Conservation (phyloP, 1,140 invertebrate genomes). For the Anthonomus grandis region DNA sequence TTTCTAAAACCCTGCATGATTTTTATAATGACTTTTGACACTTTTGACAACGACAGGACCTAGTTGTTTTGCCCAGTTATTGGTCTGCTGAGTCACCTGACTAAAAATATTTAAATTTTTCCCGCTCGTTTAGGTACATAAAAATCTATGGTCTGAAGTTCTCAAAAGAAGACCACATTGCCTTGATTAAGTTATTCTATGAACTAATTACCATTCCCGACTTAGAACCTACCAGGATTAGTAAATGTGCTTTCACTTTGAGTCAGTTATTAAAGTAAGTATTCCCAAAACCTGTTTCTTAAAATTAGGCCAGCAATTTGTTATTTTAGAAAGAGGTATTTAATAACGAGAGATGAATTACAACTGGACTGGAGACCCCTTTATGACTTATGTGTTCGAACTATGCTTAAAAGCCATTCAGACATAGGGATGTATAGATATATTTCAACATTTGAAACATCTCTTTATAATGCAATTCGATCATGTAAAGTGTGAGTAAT, state of each 20-base stretch:
- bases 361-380: slow-evolving; percentile 83
- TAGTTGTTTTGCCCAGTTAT: too few relatives aligned
- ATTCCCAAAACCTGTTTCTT: background rate
- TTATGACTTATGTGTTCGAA: slow-evolving; percentile 61
- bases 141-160: slow-evolving; percentile 82
- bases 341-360: slow-evolving; percentile 77
- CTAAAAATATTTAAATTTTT: slow-evolving; percentile 12
- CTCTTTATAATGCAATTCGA: slow-evolving; percentile 52
- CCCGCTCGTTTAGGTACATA: slow-evolving; percentile 64
- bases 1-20: background rate
- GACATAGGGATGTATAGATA: slow-evolving; percentile 63
- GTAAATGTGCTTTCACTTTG: slow-evolving; percentile 63
- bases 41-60: background rate
- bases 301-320: background rate
- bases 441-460: slow-evolving; percentile 52
- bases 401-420: slow-evolving; percentile 44
- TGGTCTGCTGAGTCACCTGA: slow-evolving; percentile 6
- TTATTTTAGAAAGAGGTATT: slow-evolving; percentile 67
- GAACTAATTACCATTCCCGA: slow-evolving; percentile 73
- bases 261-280: slow-evolving; percentile 57
- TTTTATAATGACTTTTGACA: slow-evolving; percentile 14
- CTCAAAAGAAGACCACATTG: slow-evolving; percentile 85
- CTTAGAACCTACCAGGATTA: slow-evolving; percentile 69
- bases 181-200: slow-evolving; percentile 80
- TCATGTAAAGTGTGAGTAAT: slow-evolving; percentile 53